Percentiles rank a stretch among this genome's conserved stretches.
Conservation (phyloP, 2,797 vertebrate species). For the Nannoperca australis region DNA sequence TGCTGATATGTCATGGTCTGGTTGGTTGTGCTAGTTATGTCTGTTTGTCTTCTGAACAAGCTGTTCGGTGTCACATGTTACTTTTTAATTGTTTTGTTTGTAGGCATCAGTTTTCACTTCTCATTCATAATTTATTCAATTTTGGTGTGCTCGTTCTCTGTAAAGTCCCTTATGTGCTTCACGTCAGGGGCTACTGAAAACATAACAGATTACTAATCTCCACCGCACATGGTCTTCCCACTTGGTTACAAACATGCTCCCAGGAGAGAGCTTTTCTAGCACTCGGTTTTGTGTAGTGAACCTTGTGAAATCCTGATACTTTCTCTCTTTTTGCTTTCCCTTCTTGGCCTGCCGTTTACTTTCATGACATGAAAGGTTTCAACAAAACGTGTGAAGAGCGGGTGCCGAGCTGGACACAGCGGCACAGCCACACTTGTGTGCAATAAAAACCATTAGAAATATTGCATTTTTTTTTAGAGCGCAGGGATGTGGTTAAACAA, state of each 20-base stretch:
- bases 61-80: not conserved
- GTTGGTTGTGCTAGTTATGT: not conserved
- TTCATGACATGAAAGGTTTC: slow-evolving; percentile 16
- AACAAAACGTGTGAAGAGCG: slow-evolving; percentile 29
- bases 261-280: not conserved
- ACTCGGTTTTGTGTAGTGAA: slow-evolving; percentile 14
- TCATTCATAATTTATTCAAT: not conserved
- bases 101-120: not conserved
- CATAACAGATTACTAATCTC: slow-evolving; percentile 6
- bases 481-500: slow-evolving; percentile 9
- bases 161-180: slow-evolving; percentile 6
- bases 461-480: slow-evolving; percentile 27
- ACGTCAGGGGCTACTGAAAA: slow-evolving; percentile 17
- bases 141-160: not conserved
- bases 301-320: not conserved
- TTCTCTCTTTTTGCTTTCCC: not conserved
- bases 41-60: not conserved
- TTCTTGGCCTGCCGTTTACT: slow-evolving; percentile 6
- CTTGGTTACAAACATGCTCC: slow-evolving; percentile 14
- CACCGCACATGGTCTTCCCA: not conserved
- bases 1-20: not conserved
- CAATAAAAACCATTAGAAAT: slow-evolving; percentile 26
- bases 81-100: not conserved
- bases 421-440: slow-evolving; percentile 15
- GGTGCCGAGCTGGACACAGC: slow-evolving; percentile 7